Evolutionary conservation across 2,797 vertebrate species (phyloP).

Genomic region (Pipistrellus kuhlii): DNA sequence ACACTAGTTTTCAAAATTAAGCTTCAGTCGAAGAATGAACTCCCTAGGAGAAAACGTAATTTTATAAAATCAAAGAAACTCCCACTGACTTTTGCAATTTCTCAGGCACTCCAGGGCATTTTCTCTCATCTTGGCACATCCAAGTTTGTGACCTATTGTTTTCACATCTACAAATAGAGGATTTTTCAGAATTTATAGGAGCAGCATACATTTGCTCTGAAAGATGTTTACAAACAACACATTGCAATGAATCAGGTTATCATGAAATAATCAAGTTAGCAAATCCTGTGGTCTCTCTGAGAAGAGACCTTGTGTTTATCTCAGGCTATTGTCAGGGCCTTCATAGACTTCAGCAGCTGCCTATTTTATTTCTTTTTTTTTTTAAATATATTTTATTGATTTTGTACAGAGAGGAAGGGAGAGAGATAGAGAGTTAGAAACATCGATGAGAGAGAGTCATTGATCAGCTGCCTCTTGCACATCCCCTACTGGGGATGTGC

Average conservation of each 20-base stretch:
- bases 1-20: constrained; percentile 29
- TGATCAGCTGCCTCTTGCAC: too few relatives aligned
- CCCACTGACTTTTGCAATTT: neutral
- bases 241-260: neutral
- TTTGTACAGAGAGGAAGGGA: too few relatives aligned
- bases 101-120: neutral
- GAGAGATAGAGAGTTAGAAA: too few relatives aligned
- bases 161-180: neutral
- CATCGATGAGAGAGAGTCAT: too few relatives aligned
- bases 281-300: neutral
- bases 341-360: neutral
- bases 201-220: neutral
- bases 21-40: constrained; percentile 3
- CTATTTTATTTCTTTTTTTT: neutral
- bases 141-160: neutral
- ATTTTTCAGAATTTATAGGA: constrained; percentile 7
- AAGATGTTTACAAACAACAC: neutral
- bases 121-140: neutral
- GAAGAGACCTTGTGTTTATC: neutral
- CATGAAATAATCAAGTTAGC: neutral
- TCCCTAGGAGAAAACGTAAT: neutral
- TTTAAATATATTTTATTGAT: too few relatives aligned
- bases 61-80: neutral
- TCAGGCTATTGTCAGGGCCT: neutral
- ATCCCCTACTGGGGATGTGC: too few relatives aligned